Base-by-base conservation (phyloP, 2,888 invertebrate species). In the Apodemia zela region DNA sequence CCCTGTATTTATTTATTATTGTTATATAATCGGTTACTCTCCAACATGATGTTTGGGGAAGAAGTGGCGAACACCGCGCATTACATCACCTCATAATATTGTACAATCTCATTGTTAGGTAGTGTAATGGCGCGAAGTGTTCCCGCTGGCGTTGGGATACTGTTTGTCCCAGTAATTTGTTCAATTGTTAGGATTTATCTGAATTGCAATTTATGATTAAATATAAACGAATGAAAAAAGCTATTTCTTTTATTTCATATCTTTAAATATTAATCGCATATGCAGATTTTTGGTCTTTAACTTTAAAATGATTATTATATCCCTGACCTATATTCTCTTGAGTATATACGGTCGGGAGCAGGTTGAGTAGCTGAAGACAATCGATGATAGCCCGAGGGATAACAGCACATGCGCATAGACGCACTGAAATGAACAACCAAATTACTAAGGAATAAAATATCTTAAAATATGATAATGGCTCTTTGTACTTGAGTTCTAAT, bases 161-260 rank as follows among this genome's bases (percentile, higher is more conserved):
- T 77, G 76, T 71, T 80, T 78, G 85, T 87, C 85, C 82, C 80
- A 76, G 78, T 83, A 73, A 88, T 87, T 88, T 89, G 88, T 90
- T 89, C 89, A 90, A 90, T 89, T 89, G 88, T 89, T 90, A 90
- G 85, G 87, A 86, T 85, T 89, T 89, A 89, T 91, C 91, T 92
- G 92, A 90, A 92, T 91, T 92, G 92, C 91, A 91, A 84, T 90
- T 92, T 92, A 87, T 91, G 91, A 92, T 90, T 90, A 90, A 92
- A 92, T 92, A 92, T 92, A 91, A 92, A 92, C 87, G 87, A 92
- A 90, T 89, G 85, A 89, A 89, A 84, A 25, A 75, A 76, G 76
- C 45, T 45, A 65, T 63, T 70, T 70, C 69, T 75, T 74, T 77
- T 74, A 85, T 82, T 84, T 75, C 72, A 78, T 35, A 49, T 49